Evolutionary conservation across 2,888 invertebrate genomes (phyloP).

Genomic region (Protodeltote pygarga): DNA sequence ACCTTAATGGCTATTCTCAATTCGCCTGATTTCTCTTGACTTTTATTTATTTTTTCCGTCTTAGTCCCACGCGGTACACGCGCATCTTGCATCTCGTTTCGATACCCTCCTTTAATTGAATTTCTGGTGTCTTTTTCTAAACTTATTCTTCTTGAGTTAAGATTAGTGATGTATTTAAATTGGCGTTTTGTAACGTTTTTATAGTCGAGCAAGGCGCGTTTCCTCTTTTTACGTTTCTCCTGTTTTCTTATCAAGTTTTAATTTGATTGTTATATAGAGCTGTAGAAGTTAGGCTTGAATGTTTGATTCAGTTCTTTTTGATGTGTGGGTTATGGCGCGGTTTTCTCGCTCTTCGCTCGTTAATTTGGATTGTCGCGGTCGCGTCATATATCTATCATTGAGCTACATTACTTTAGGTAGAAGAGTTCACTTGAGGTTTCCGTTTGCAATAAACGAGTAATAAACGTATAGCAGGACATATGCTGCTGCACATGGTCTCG

Average conservation of each 20-base stretch:
- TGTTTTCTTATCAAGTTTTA: slow-evolving; percentile 74
- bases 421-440: slow-evolving; percentile 70
- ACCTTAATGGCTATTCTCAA: slow-evolving; percentile 86
- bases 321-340: slow-evolving; percentile 32
- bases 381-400: slow-evolving; percentile 76
- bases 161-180: slow-evolving; percentile 86
- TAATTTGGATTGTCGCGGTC: slow-evolving; percentile 67
- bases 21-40: slow-evolving; percentile 82
- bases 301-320: slow-evolving; percentile 30
- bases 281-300: slow-evolving; percentile 27
- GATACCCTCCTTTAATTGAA: slow-evolving; percentile 80
- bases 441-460: slow-evolving; percentile 79
- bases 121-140: slow-evolving; percentile 81
- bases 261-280: slow-evolving; percentile 70
- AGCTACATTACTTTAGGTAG: slow-evolving; percentile 62
- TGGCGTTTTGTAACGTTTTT: slow-evolving; percentile 83
- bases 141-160: slow-evolving; percentile 85
- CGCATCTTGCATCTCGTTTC: slow-evolving; percentile 64
- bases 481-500: slow-evolving; percentile 60
- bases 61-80: slow-evolving; percentile 59
- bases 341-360: slow-evolving; percentile 47
- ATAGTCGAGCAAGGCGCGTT: slow-evolving; percentile 62
- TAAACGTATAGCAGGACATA: slow-evolving; percentile 60
- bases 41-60: slow-evolving; percentile 80
- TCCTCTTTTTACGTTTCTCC: slow-evolving; percentile 54